A percentile compares a stretch with the other conserved stretches of the same genome.
Evolutionary conservation across 2,797 vertebrate species (phyloP).

Genomic region (Malurus leucopterus): DNA sequence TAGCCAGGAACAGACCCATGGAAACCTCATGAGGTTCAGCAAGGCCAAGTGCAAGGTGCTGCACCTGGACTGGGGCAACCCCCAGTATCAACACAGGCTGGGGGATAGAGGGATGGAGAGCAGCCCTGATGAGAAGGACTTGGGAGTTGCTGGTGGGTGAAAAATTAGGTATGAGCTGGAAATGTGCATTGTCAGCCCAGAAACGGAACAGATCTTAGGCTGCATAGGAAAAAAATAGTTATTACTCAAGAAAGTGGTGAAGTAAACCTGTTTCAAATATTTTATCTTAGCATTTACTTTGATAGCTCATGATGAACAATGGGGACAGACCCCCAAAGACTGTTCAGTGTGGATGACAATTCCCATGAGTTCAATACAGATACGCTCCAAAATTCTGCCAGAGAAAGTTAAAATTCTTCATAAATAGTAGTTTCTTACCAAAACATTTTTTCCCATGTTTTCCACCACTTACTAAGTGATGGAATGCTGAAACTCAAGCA

Average conservation of each 20-base stretch:
- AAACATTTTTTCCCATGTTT: not conserved
- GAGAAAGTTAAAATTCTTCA: not conserved
- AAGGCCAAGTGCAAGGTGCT: not conserved
- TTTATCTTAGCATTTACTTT: not conserved
- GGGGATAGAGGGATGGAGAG: not conserved
- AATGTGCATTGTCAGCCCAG: not conserved
- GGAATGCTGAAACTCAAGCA: not conserved
- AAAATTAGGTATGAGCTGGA: not conserved
- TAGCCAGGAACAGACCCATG: not conserved
- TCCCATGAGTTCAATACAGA: slow-evolving; percentile 5
- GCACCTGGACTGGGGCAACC: fast-evolving
- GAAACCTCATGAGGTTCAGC: not conserved
- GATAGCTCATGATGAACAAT: not conserved
- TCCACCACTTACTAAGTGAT: not conserved
- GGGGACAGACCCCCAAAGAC: not conserved
- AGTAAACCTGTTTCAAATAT: not conserved
- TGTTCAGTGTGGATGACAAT: not conserved
- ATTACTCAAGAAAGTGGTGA: not conserved
- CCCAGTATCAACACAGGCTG: not conserved
- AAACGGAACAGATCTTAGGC: not conserved
- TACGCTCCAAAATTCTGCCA: slow-evolving; percentile 1
- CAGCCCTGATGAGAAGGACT: fast-evolving
- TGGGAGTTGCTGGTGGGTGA: not conserved
- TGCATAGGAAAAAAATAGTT: not conserved
- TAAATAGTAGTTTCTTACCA: slow-evolving; percentile 19